Conservation (phyloP, 2,797 vertebrate genomes). For the Parambassis ranga region DNA sequence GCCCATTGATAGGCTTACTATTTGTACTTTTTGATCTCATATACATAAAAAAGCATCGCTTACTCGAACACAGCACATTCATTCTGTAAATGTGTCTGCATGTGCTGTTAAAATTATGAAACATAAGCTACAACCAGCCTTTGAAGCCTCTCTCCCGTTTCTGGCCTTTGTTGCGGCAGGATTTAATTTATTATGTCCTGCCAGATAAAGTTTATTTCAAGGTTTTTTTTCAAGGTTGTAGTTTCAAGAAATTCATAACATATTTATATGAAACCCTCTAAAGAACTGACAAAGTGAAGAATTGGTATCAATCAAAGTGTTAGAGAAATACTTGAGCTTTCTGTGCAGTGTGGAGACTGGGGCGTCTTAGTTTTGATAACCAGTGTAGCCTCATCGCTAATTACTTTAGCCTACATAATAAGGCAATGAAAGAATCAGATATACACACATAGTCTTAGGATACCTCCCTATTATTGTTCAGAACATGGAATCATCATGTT, state of each 20-base stretch:
- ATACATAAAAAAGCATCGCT: too few species aligned
- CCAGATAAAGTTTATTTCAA: constrained; percentile 3
- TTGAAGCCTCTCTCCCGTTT: constrained; percentile 6
- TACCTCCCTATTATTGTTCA: background rate
- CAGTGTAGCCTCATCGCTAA: too few species aligned
- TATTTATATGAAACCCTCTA: too few species aligned
- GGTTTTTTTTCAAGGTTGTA: background rate
- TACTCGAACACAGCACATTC: too few species aligned
- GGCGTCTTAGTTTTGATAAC: too few species aligned
- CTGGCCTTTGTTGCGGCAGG: background rate
- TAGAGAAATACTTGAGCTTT: background rate
- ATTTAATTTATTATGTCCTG: background rate
- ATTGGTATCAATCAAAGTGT: background rate
- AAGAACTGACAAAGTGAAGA: constrained; percentile 6
- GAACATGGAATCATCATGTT: constrained; percentile 4
- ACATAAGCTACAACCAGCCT: background rate
- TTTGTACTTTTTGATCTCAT: too few species aligned
- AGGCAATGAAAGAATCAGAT: background rate
- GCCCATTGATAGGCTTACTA: too few species aligned
- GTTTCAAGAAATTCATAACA: constrained; percentile 1
- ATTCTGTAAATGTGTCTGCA: too few species aligned
- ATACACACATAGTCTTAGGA: background rate
- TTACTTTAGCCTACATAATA: too few species aligned
- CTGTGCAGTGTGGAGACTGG: too few species aligned
- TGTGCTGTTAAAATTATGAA: background rate